phyloP scores from a whole-genome alignment of 2,113 vertebrate species.

The Siniperca knerii region DNA sequence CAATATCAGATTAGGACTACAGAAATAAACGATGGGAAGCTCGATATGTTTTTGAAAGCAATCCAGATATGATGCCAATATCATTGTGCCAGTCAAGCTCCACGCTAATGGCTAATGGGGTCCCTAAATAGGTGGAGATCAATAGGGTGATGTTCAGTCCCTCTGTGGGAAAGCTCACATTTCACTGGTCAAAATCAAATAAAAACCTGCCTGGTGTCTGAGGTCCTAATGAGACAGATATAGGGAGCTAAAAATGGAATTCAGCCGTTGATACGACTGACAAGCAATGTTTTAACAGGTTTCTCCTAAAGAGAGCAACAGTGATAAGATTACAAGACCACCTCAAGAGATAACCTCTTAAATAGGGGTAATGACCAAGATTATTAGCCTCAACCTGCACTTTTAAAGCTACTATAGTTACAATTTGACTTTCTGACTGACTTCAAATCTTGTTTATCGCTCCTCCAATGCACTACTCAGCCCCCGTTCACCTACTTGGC shows the following conservation, averaged over 20 bases:
- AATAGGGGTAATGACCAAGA: not conserved
- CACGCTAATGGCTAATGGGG: conserved; percentile 58
- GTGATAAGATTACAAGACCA: not conserved
- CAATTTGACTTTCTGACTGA: not conserved
- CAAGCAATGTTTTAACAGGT: conserved; percentile 1
- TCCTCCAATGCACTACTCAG: not conserved
- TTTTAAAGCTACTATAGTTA: not conserved
- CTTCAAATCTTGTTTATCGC: not conserved
- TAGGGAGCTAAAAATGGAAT: conserved; percentile 44
- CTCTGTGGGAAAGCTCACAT: conserved; percentile 41
- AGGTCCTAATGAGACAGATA: conserved; percentile 9
- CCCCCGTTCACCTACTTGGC: not conserved
- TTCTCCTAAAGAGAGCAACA: not conserved
- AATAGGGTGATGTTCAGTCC: conserved; percentile 38
- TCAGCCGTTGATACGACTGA: conserved; percentile 14
- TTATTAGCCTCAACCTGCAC: not conserved
- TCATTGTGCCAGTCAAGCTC: not conserved
- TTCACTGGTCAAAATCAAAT: conserved; percentile 44
- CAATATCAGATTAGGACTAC: conserved; percentile 7
- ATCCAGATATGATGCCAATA: conserved; percentile 12
- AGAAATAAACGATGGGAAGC: conserved; percentile 10
- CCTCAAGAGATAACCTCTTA: not conserved
- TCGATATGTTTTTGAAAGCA: conserved; percentile 34
- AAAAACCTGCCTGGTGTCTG: conserved; percentile 32
- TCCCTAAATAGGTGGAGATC: conserved; percentile 57